These are phyloP conservation scores for Polypedilum pembai DNA, from an alignment of 1,140 invertebrate species.

Conservation along the genomic window DNA sequence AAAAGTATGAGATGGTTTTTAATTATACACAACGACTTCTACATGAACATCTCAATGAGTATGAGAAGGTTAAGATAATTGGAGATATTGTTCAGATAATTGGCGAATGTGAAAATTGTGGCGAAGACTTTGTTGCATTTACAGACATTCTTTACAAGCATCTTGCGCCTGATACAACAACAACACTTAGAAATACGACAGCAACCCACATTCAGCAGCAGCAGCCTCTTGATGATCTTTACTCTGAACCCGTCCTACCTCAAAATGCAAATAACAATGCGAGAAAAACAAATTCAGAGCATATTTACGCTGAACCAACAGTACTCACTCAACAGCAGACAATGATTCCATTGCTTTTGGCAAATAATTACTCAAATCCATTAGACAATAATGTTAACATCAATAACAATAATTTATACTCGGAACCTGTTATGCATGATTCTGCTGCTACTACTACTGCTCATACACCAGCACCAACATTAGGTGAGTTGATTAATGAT, in stretches of 20 bases:
- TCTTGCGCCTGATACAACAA: slow-evolving; percentile 30
- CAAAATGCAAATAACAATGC: neutral
- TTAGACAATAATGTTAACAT: slow-evolving; percentile 30
- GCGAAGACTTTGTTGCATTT: slow-evolving; percentile 32
- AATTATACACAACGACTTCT: slow-evolving; percentile 31
- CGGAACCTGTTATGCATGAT: slow-evolving; percentile 36
- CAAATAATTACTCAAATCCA: slow-evolving; percentile 36
- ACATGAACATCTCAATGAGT: slow-evolving; percentile 26
- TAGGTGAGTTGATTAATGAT: neutral
- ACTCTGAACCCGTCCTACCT: neutral
- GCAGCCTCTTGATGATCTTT: slow-evolving; percentile 23
- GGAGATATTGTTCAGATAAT: slow-evolving; percentile 32
- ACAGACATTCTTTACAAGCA: slow-evolving; percentile 35
- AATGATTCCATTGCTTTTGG: slow-evolving; percentile 31
- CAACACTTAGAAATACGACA: slow-evolving; percentile 29
- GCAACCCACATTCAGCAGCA: slow-evolving; percentile 30
- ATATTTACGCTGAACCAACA: slow-evolving; percentile 36
- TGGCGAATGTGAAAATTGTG: slow-evolving; percentile 31
- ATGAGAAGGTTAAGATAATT: slow-evolving; percentile 32
- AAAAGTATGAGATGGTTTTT: slow-evolving; percentile 31
- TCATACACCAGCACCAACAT: slow-evolving; percentile 19
- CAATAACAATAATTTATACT: slow-evolving; percentile 33
- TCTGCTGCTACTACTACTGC: neutral
- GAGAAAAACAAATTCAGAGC: slow-evolving; percentile 32
- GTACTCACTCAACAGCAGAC: slow-evolving; percentile 33